A percentile compares a stretch with the other conserved stretches of the same genome.
phyloP scores from a whole-genome alignment of 1,140 invertebrate species.

The Contarinia nasturtii region DNA sequence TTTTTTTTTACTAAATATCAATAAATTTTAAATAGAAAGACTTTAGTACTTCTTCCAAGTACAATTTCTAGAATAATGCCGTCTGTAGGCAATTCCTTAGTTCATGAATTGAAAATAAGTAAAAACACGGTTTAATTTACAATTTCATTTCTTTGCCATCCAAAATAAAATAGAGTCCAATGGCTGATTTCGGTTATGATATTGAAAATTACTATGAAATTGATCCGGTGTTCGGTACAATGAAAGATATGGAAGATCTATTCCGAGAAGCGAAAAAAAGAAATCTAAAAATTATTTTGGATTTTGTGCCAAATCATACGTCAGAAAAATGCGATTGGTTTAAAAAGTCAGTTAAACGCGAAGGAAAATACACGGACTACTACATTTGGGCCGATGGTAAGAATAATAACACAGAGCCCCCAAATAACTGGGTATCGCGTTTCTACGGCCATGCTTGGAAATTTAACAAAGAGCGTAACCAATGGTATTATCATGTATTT shows the following conservation, averaged over 20 bases:
- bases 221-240: not conserved
- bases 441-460: conserved; percentile 48
- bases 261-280: not conserved
- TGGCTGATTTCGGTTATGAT: not conserved
- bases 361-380: conserved; percentile 37
- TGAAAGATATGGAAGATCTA: not conserved
- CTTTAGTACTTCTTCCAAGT: too few species aligned
- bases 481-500: conserved; percentile 50
- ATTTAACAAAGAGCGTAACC: conserved; percentile 27
- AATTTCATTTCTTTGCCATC: too few species aligned
- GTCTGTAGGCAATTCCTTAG: too few species aligned
- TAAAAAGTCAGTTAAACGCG: conserved; percentile 26
- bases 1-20: too few species aligned
- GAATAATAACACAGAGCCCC: conserved; percentile 14
- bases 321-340: too few species aligned
- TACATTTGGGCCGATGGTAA: conserved; percentile 37
- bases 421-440: conserved; percentile 38
- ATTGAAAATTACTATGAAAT: not conserved
- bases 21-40: too few species aligned
- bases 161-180: too few species aligned
- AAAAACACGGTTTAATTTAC: too few species aligned
- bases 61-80: too few species aligned
- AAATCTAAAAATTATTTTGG: too few species aligned
- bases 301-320: too few species aligned
- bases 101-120: too few species aligned